Percentiles rank a stretch among this genome's conserved stretches.
Conservation (phyloP, 2,797 vertebrate genomes). For the Trichosurus vulpecula region DNA sequence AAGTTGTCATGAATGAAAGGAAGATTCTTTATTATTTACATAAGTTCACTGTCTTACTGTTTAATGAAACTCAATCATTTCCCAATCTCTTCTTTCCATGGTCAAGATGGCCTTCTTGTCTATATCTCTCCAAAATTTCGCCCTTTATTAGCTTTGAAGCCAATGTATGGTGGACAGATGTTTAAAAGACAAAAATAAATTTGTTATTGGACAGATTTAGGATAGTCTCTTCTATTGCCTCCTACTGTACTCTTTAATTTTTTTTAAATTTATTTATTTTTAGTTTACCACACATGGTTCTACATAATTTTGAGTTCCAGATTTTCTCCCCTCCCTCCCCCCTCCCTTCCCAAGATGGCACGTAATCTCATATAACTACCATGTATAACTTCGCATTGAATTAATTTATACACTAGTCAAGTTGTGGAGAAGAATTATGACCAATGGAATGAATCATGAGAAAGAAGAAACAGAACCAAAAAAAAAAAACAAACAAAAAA, state of each 20-base stretch:
- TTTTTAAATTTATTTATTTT: too few species aligned
- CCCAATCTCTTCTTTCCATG: not conserved
- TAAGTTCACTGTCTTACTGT: not conserved
- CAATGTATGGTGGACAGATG: not conserved
- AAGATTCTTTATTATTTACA: not conserved
- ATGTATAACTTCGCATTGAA: too few species aligned
- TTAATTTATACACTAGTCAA: too few species aligned
- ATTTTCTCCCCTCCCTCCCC: too few species aligned
- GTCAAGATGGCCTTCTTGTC: not conserved
- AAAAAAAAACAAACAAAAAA: too few species aligned
- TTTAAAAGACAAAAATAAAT: constrained; percentile 4
- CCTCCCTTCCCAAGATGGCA: too few species aligned
- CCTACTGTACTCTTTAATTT: not conserved
- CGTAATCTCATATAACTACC: too few species aligned
- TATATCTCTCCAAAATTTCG: not conserved
- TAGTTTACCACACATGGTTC: too few species aligned
- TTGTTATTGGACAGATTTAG: not conserved
- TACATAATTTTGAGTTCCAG: too few species aligned
- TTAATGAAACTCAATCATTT: not conserved
- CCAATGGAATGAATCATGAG: too few species aligned
- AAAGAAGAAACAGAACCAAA: too few species aligned
- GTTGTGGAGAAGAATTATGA: too few species aligned
- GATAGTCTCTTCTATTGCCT: not conserved
- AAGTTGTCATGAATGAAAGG: not conserved
- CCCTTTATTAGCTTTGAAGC: not conserved